Evolutionary conservation across 2,797 vertebrate species (phyloP), one percentile per base, ranked within the genome.

Genomic region (Enteromius anoplus): DNA sequence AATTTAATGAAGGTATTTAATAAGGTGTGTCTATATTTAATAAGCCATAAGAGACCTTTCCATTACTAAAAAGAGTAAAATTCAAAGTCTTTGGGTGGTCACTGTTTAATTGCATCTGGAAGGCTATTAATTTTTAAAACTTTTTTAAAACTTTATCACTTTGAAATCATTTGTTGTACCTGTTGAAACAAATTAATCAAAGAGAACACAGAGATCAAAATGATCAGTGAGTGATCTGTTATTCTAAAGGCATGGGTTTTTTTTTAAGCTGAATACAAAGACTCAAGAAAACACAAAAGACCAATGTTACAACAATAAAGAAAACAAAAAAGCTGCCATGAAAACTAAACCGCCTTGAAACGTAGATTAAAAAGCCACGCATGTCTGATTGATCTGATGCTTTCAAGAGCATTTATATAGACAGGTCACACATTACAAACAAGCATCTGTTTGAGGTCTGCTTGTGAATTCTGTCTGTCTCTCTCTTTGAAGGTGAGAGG

Each of bases 401-500:
- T 83, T 81, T 82, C 65, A 83, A 78, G 78, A 49, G 75, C 75
- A 70, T 70, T 69, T 70, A 58, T 60, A 49, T 49, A 78, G 75
- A 70, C 40, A 62, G 66, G 81, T 83, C 69, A 70, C 68, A 80
- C 71, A 66, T 68, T 84, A 32, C 51, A 73, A 82, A 75, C 71
- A 75, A 55, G 71, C 70, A 69, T 82, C 81, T 83, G 75, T 77
- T 77, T 77, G 81, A 83, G 81, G 81, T 77, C 62, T 76, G 45
- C 73, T 83, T 78, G 75, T 83, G 75, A 83, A 83, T 77, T 83
- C 75, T 60, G 65, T 82, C 70, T 81, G 68, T 66, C 71, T 82
- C 29, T 51, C 75, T 77, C 82, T 83, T 83, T 83, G 82, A 83
- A 83, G 82, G 82, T 78, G 75, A 62, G 73, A 78, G 75, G 42